A percentile compares a stretch with the other conserved stretches of the same genome.
phyloP scores from a whole-genome alignment of 2,797 vertebrate genomes.

The Sarcophilus harrisii region DNA sequence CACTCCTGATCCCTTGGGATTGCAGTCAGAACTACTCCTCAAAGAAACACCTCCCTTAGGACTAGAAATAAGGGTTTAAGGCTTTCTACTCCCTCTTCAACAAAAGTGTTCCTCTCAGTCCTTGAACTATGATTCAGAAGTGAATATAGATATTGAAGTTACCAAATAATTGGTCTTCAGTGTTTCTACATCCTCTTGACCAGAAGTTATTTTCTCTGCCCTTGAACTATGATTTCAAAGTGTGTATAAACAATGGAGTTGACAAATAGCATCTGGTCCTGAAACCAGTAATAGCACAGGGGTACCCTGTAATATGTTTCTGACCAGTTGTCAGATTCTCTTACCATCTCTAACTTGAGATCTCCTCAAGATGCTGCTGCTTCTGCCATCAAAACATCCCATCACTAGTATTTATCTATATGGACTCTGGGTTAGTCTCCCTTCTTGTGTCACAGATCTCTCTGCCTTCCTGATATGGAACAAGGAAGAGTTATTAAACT shows the following conservation, averaged over 20 bases:
- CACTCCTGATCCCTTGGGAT: not conserved
- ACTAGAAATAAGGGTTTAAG: not conserved
- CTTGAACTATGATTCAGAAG: too few species aligned
- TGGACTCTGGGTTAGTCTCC: not conserved
- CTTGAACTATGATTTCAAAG: not conserved
- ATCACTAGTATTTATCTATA: not conserved
- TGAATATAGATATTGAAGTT: too few species aligned
- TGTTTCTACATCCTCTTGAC: too few species aligned
- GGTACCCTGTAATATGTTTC: not conserved
- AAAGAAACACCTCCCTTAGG: not conserved
- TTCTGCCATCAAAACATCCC: not conserved
- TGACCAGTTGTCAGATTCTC: not conserved
- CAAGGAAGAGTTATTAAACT: too few species aligned
- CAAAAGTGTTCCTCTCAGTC: too few species aligned
- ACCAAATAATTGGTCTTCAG: too few species aligned
- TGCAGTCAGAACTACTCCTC: not conserved
- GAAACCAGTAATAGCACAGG: not conserved
- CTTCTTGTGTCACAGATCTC: not conserved
- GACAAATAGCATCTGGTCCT: not conserved
- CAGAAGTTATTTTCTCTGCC: too few species aligned
- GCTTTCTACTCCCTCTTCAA: too few species aligned
- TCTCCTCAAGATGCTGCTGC: not conserved
- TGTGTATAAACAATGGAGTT: not conserved
- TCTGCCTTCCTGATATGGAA: not conserved
- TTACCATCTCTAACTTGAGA: not conserved